Base-by-base conservation (phyloP, 2,888 invertebrate genomes). In the Drosophila anceps region DNA sequence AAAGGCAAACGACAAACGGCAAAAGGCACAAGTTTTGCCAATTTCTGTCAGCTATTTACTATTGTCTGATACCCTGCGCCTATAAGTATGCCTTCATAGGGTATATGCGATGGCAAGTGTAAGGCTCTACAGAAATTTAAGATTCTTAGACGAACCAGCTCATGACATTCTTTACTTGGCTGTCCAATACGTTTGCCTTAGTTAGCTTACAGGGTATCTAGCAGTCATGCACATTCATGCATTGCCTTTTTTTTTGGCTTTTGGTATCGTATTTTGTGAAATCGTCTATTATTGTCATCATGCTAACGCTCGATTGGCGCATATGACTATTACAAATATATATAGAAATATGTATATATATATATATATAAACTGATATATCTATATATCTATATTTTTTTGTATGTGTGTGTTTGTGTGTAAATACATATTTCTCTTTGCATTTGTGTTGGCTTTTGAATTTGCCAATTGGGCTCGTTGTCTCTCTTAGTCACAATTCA, bases 261-360 rank as follows among this genome's bases (percentile, higher is more conserved):
- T n/a, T 43, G 58, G 62, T 69, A 78, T 82, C 79, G 67, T 87
- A 88, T 88, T 88, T 88, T 88, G 87, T 87, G 86, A 86, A 86
- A 86, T 88, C 86, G 89, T 82, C 84, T 84, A 88, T 86, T 81
- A 86, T 86, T 86, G 87, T 86, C 89, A 86, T 88, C 84, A 86
- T 86, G 79, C 81, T 88, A 86, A 88, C 80, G 84, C 76, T 87
- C 87, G 81, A 84, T 82, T 82, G 83, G 67, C 54, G 48, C 48
- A 71, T 54, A 75, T 62, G 62, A 64, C 68, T 55, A 75, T 65
- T 53, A 58, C 61, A 55, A 41, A 48, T 39, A 44, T 20, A 48
- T 24, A 41, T 41, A 48, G 43, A 8, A 37, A 15, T 51, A 20
- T 12, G 41, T 48, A 27, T 7, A 50, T 44, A 35, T 20, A 39